phyloP scores from a whole-genome alignment of 23 tunicate species.

The Trididemnum clinides region DNA sequence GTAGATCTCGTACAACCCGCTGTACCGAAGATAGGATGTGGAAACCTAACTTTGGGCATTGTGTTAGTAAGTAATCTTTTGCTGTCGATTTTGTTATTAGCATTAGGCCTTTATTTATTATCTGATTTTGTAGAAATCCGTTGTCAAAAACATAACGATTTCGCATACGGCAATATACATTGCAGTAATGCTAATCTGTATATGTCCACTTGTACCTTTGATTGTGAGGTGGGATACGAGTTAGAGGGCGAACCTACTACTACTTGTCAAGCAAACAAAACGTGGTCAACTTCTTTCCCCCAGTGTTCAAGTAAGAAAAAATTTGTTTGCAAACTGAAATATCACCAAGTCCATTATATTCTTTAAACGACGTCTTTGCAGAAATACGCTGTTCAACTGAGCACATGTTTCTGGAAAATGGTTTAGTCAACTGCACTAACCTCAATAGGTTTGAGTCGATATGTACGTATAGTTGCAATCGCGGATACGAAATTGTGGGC shows the following conservation, averaged over 20 bases:
- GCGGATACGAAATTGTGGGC: slow-evolving; percentile 65
- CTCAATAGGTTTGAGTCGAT: slow-evolving; percentile 48
- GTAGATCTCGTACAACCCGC: too few relatives aligned
- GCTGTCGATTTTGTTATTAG: too few relatives aligned
- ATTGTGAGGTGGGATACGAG: slow-evolving; percentile 65
- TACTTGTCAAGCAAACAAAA: slow-evolving; percentile 49
- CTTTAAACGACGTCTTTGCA: too few relatives aligned
- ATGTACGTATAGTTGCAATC: slow-evolving; percentile 63
- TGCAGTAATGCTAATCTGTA: slow-evolving; percentile 59
- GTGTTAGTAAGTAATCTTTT: too few relatives aligned
- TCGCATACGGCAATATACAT: slow-evolving; percentile 31
- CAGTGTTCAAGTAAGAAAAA: slow-evolving; percentile 53
- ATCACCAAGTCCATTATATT: too few relatives aligned
- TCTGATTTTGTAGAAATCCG: slow-evolving; percentile 44
- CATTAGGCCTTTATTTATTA: neutral
- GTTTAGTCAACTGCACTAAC: slow-evolving; percentile 32
- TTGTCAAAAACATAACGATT: slow-evolving; percentile 26
- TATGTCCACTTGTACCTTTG: slow-evolving; percentile 59
- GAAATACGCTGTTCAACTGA: slow-evolving; percentile 32
- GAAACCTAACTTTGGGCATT: too few relatives aligned
- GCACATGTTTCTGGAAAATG: slow-evolving; percentile 41
- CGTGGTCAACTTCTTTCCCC: slow-evolving; percentile 49
- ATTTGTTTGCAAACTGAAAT: too few relatives aligned
- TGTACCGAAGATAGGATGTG: too few relatives aligned
- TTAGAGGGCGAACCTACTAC: slow-evolving; percentile 37